Evolutionary conservation across 2,113 vertebrate species (phyloP).

Genomic region (Ibidorhyncha struthersii): DNA sequence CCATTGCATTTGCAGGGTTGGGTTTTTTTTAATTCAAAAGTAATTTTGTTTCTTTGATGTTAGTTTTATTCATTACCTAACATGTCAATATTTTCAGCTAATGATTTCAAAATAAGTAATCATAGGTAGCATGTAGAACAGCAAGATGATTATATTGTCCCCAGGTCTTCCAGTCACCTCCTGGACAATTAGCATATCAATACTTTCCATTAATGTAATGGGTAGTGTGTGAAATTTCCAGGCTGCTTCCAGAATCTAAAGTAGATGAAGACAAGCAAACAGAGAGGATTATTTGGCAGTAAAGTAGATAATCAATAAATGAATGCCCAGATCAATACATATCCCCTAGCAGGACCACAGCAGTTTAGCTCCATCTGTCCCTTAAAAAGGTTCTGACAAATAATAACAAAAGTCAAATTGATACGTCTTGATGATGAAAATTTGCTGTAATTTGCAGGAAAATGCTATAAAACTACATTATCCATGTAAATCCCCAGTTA

Average conservation of each 20-base stretch:
- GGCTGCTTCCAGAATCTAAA: conserved; percentile 51
- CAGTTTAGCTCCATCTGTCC: conserved; percentile 11
- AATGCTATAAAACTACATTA: neutral
- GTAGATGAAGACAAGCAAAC: conserved; percentile 24
- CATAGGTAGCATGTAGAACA: conserved; percentile 15
- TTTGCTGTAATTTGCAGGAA: neutral
- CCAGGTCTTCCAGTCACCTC: neutral
- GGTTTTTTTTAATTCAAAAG: neutral
- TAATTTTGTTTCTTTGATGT: conserved; percentile 17
- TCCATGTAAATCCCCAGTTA: neutral
- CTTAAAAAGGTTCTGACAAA: conserved; percentile 54
- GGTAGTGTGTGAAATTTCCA: conserved; percentile 1
- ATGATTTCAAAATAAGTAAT: conserved; percentile 38
- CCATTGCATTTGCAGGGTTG: neutral
- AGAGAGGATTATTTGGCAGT: conserved; percentile 25
- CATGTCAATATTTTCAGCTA: conserved; percentile 61
- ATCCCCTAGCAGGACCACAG: conserved; percentile 9
- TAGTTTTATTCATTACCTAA: conserved; percentile 41
- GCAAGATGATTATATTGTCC: neutral
- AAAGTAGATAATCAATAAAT: conserved; percentile 55
- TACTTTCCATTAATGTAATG: conserved; percentile 66
- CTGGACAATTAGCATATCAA: conserved; percentile 58
- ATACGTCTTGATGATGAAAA: neutral
- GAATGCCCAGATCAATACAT: conserved; percentile 54
- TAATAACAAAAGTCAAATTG: conserved; percentile 46